These are phyloP conservation scores for Liparis tanakae DNA, from an alignment of 2,797 vertebrate genomes.

Conservation along the genomic window DNA sequence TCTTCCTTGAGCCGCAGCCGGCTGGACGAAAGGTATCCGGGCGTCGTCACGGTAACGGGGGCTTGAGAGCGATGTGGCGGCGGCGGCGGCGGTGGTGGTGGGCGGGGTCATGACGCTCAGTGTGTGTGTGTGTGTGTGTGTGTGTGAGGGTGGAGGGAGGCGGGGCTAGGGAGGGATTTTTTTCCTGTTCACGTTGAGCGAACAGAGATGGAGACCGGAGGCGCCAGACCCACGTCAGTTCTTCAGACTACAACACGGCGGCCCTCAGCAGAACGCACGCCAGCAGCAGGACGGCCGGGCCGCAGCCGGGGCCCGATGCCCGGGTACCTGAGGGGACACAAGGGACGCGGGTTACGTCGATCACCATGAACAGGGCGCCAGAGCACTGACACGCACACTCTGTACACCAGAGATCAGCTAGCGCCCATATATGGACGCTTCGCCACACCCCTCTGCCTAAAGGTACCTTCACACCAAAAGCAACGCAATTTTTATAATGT, in stretches of 20 bases:
- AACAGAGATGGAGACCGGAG: conserved; percentile 81
- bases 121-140: conserved; percentile 43
- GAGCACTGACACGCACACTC: too few species aligned
- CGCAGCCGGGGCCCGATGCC: conserved; percentile 91
- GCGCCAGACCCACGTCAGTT: conserved; percentile 86
- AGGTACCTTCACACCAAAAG: too few species aligned
- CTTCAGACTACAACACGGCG: conserved; percentile 93
- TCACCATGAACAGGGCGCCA: too few species aligned
- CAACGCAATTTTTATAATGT: too few species aligned
- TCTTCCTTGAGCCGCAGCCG: conserved; percentile 76
- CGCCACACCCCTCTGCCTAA: neutral
- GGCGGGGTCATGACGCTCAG: conserved; percentile 85
- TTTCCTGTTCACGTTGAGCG: conserved; percentile 90
- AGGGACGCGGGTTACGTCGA: too few species aligned
- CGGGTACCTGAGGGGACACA: conserved; percentile 86
- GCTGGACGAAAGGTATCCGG: conserved; percentile 85
- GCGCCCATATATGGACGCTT: neutral
- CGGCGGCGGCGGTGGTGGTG: conserved; percentile 72
- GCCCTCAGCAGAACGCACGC: conserved; percentile 89
- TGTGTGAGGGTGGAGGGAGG: neutral
- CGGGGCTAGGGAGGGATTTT: conserved; percentile 71
- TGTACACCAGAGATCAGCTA: too few species aligned
- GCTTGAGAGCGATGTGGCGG: conserved; percentile 88
- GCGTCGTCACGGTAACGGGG: conserved; percentile 84
- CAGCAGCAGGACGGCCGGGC: conserved; percentile 92